Evolutionary conservation across 2,888 invertebrate genomes (phyloP).

Genomic region (Anagyrus pseudococci): DNA sequence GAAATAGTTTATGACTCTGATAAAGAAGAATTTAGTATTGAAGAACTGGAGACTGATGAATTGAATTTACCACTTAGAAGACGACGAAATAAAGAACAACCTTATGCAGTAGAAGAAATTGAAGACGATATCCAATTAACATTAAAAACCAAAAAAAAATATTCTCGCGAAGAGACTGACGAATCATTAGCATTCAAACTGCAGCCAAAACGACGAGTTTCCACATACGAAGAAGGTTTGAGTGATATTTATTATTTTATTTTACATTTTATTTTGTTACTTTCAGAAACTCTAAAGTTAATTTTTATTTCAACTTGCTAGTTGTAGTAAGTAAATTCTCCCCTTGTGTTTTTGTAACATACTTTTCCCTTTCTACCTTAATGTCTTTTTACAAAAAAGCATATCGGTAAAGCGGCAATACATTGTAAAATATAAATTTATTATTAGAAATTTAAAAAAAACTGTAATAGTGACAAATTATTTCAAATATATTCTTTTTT

Average conservation of each 20-base stretch:
- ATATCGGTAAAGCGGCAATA: conserved; percentile 50
- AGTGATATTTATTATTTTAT: no score
- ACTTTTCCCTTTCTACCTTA: not conserved
- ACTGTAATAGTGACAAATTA: not conserved
- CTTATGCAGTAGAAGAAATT: conserved; percentile 65
- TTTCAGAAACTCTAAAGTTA: no score
- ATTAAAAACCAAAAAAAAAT: conserved; percentile 61
- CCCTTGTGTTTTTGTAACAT: no score
- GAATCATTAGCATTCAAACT: conserved; percentile 75
- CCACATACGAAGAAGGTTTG: conserved; percentile 74
- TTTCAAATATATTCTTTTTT: conserved; percentile 42
- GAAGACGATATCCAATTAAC: conserved; percentile 63
- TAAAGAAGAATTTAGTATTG: conserved; percentile 65
- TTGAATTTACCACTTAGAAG: conserved; percentile 57
- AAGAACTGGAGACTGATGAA: conserved; percentile 57
- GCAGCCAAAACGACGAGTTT: conserved; percentile 72
- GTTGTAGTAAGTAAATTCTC: conserved; percentile 25
- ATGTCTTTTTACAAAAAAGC: conserved; percentile 50
- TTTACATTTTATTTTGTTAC: no score
- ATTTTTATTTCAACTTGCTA: not conserved
- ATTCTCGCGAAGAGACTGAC: conserved; percentile 64
- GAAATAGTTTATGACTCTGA: conserved; percentile 73
- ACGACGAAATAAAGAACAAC: conserved; percentile 51
- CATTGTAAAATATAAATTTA: conserved; percentile 8
- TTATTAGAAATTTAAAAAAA: no score